These are phyloP conservation scores for Tyria jacobaeae DNA, from an alignment of 2,888 invertebrate species.

Conservation along the genomic window DNA sequence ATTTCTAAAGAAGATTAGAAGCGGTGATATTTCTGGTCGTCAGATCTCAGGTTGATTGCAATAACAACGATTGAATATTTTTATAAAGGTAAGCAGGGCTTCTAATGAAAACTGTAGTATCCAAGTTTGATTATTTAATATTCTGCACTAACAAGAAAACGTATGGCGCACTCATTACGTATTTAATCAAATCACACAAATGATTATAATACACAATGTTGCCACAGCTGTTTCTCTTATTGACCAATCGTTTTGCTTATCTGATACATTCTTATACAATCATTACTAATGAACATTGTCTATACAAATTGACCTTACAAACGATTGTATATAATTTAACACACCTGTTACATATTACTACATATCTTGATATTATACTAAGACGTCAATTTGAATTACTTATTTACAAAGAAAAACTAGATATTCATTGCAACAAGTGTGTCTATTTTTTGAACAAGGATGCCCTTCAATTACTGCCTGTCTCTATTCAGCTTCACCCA, in stretches of 20 bases:
- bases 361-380: not conserved
- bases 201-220: not conserved
- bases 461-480: not conserved
- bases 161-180: not conserved
- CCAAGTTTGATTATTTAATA: too few species aligned
- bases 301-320: not conserved
- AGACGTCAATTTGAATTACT: too few species aligned
- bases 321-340: not conserved
- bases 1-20: too few species aligned
- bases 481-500: not conserved
- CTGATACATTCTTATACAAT: too few species aligned
- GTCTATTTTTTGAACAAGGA: not conserved
- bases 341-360: not conserved
- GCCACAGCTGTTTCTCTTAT: not conserved
- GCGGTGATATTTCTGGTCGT: too few species aligned
- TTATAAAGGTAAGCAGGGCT: too few species aligned
- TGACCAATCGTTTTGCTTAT: too few species aligned
- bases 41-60: too few species aligned
- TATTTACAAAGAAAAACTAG: too few species aligned
- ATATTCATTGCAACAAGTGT: not conserved
- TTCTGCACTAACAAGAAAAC: too few species aligned
- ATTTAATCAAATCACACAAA: not conserved
- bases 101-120: too few species aligned
- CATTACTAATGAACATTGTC: constrained; percentile 1
- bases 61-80: too few species aligned